A percentile compares a stretch with the other conserved stretches of the same genome.
phyloP scores from a whole-genome alignment of 2,113 vertebrate genomes.

The Psilopogon haemacephalus region DNA sequence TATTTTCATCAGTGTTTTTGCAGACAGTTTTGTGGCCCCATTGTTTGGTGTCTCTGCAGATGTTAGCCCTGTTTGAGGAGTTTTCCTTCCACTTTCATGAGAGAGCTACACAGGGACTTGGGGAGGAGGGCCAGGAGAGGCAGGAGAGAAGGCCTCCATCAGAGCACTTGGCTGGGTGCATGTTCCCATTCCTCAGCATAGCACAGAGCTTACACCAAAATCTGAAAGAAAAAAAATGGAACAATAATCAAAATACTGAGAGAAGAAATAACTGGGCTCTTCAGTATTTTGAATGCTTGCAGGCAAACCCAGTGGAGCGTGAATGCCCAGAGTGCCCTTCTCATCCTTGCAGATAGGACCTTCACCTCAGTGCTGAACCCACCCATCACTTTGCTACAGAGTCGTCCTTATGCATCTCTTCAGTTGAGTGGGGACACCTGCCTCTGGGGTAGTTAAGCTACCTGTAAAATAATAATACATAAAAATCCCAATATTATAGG shows the following conservation, averaged over 20 bases:
- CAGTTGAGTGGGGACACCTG: background rate
- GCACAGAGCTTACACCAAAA: background rate
- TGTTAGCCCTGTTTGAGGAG: background rate
- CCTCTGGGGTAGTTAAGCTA: background rate
- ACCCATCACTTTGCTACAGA: accelerated
- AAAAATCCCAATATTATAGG: background rate
- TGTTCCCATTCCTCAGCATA: background rate
- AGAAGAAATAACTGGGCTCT: background rate
- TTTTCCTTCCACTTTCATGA: background rate
- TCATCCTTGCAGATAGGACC: background rate
- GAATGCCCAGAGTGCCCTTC: background rate
- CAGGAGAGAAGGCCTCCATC: background rate
- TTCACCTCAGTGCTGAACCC: background rate
- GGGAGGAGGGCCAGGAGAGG: background rate
- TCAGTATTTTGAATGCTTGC: background rate
- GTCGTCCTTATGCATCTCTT: background rate
- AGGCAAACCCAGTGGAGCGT: background rate
- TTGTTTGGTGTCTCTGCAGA: background rate
- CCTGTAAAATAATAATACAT: background rate
- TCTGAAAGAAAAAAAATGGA: background rate
- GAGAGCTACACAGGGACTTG: background rate
- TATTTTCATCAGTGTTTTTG: background rate
- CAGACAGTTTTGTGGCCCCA: accelerated
- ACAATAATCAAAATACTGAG: background rate
- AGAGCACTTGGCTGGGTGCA: background rate